Percentiles rank a stretch among this genome's conserved stretches.
Evolutionary conservation across 2,113 vertebrate species (phyloP).

Genomic region (Polypterus senegalus): DNA sequence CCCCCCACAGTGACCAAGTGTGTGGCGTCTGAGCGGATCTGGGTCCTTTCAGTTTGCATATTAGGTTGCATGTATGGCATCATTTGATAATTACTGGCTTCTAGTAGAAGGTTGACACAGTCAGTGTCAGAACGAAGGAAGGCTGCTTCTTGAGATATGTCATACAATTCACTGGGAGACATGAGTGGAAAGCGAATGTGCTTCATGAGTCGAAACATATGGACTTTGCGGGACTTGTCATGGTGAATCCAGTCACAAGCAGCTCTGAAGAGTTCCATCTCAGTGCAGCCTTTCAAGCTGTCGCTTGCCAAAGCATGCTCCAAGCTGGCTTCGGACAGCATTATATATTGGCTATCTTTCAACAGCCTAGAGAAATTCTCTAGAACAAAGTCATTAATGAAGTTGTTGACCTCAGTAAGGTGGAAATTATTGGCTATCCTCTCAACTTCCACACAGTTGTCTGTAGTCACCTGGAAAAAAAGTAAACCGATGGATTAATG

Average conservation of each 20-base stretch:
- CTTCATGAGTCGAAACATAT: constrained; percentile 43
- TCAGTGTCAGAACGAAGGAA: constrained; percentile 50
- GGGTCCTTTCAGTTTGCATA: constrained; percentile 55
- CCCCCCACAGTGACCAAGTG: constrained; percentile 56
- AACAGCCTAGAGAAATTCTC: constrained; percentile 44
- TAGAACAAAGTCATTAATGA: constrained; percentile 50
- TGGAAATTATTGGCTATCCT: constrained; percentile 46
- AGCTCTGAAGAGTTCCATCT: constrained; percentile 54
- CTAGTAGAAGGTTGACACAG: constrained; percentile 61
- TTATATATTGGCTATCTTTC: constrained; percentile 32
- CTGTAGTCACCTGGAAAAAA: constrained; percentile 43
- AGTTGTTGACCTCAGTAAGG: constrained; percentile 45
- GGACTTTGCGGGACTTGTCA: constrained; percentile 28
- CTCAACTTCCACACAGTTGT: constrained; percentile 62
- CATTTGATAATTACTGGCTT: constrained; percentile 71
- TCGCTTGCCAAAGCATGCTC: constrained; percentile 42
- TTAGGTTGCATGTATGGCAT: constrained; percentile 59
- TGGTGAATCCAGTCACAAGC: constrained; percentile 47
- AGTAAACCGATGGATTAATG: neutral
- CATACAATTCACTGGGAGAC: constrained; percentile 52
- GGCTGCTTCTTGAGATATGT: constrained; percentile 55
- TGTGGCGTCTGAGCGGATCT: constrained; percentile 49
- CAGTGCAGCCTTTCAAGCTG: constrained; percentile 43
- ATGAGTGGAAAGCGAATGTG: constrained; percentile 60
- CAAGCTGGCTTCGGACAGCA: constrained; percentile 44